Conservation (phyloP, 2,888 invertebrate genomes). For the Tinea semifulvella region DNA sequence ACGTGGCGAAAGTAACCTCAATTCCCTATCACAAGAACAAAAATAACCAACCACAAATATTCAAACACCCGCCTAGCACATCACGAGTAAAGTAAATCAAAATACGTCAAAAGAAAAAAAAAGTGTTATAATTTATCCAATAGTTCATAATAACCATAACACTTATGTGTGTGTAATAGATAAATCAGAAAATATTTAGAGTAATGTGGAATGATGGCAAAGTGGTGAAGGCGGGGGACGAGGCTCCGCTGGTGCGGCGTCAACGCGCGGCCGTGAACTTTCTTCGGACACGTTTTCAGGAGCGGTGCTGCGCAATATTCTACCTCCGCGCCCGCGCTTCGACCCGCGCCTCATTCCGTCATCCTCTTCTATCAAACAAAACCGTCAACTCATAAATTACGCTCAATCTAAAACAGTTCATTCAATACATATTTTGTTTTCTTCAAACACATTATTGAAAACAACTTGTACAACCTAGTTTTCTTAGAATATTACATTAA, state of each 20-base stretch:
- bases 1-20: slow-evolving; percentile 5
- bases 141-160: not conserved
- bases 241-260: slow-evolving; percentile 48
- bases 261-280: slow-evolving; percentile 68
- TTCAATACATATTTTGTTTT: not conserved
- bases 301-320: slow-evolving; percentile 57
- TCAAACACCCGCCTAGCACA: no score
- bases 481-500: not conserved
- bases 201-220: no score
- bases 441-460: no score
- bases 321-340: slow-evolving; percentile 1
- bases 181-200: no score
- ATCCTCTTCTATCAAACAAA: not conserved
- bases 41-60: not conserved
- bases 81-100: no score
- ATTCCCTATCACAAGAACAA: not conserved
- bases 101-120: no score
- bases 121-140: no score
- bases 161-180: no score
- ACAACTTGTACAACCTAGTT: not conserved
- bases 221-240: slow-evolving; percentile 23
- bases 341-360: not conserved
- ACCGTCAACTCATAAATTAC: slow-evolving; percentile 4
- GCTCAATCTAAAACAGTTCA: not conserved
- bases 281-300: slow-evolving; percentile 66